Evolutionary conservation across 2,113 vertebrate species (phyloP), one percentile per base, ranked within the genome.

Genomic region (Rhinoderma darwinii): DNA sequence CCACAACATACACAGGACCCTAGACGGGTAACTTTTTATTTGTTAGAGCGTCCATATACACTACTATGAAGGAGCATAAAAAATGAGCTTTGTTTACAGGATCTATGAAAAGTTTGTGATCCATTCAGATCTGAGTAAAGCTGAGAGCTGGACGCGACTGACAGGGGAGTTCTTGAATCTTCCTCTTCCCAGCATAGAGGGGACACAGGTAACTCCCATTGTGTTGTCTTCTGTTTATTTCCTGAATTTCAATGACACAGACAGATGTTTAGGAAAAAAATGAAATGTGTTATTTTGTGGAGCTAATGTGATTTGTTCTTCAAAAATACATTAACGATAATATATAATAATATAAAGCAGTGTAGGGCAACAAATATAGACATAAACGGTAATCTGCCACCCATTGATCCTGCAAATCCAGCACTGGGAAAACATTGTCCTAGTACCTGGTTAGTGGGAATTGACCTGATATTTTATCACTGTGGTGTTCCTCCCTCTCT

Each of bases 21-120:
- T 98, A 81, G 94, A 91, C 82, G 98, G 98, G 98, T 99, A 92
- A 95, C 95, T 90, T 72, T n/a, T 9, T 89, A 25, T 44, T 74
- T 5, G 70, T 88, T 84, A 89, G 82, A 35, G 6, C 15, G 9
- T 37, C 1, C 25, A 35, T 18, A 35, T 15, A 8, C 6, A 4
- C 63, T 66, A 1, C n/a, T 30, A 44, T 22, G 4, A 11, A 14
- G 37, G 39, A 4, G 0, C 4, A 72, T 72, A 22, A 43, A 0
- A 75, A 37, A 11, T 5, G 81, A 43, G 74, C 74, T 15, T 59
- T 50, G 68, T 84, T 83, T 87, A 87, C 90, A 99, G 98, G 89
- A 97, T 99, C 92, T 93, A 98, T 88, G 98, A 99, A 88, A 99
- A 99, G 90, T 93, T 99, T 70, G 90, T 97, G 93, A 92, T 99